Conservation (phyloP, 2,797 vertebrate genomes). For the Hypotaenidia philippensis region DNA sequence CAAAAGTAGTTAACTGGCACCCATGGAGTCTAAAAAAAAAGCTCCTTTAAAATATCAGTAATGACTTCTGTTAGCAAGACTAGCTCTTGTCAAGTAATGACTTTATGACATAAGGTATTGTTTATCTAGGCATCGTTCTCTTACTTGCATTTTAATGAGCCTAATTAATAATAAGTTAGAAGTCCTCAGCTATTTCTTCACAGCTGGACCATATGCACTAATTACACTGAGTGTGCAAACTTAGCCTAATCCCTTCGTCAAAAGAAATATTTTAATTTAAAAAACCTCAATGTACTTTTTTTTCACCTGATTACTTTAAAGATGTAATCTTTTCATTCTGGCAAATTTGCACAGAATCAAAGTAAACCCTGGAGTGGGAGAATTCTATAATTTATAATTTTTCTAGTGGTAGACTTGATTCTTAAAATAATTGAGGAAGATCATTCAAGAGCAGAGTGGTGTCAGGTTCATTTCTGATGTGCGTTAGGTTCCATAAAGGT, state of each 20-base stretch:
- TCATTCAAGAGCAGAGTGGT: constrained; percentile 24
- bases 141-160: constrained; percentile 89
- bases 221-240: constrained; percentile 82
- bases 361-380: constrained; percentile 21
- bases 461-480: constrained; percentile 27
- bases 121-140: constrained; percentile 85
- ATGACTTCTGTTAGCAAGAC: constrained; percentile 82
- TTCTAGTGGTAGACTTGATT: constrained; percentile 10
- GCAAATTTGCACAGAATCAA: constrained; percentile 57
- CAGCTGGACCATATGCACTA: constrained; percentile 90
- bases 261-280: constrained; percentile 76
- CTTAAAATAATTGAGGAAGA: constrained; percentile 49
- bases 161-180: constrained; percentile 89
- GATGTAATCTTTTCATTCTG: constrained; percentile 41
- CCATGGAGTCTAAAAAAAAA: constrained; percentile 75
- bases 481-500: constrained; percentile 14
- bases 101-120: constrained; percentile 87
- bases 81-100: constrained; percentile 84
- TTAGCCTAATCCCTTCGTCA: constrained; percentile 78
- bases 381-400: constrained; percentile 49
- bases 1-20: constrained; percentile 84
- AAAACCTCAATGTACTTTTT: constrained; percentile 47
- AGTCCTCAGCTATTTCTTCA: constrained; percentile 84
- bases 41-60: constrained; percentile 75
- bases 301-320: constrained; percentile 39